Evolutionary conservation across 1,140 invertebrate genomes (phyloP).

Genomic region (Tetramorium parvispinum): DNA sequence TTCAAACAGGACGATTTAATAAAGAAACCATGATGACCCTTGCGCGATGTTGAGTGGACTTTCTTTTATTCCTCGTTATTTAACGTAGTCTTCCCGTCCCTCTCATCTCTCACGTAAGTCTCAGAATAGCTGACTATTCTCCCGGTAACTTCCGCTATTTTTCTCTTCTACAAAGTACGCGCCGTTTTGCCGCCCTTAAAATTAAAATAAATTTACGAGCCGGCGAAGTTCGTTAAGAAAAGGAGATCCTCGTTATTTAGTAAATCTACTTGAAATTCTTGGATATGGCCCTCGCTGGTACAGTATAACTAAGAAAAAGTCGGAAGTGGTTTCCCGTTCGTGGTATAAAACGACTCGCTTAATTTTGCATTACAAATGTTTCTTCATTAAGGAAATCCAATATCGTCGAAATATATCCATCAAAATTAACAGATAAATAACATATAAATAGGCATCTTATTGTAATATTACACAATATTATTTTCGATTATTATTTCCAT

Average conservation of each 20-base stretch:
- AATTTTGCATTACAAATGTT: slow-evolving; percentile 64
- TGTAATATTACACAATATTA: background rate
- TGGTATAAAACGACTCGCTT: slow-evolving; percentile 46
- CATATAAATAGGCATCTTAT: background rate
- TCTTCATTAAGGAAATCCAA: slow-evolving; percentile 45
- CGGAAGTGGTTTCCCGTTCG: slow-evolving; percentile 34
- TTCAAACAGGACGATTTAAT: slow-evolving; percentile 36
- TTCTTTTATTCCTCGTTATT: slow-evolving; percentile 38
- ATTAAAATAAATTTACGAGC: slow-evolving; percentile 75
- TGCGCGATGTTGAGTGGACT: slow-evolving; percentile 13
- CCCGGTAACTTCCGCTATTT: slow-evolving; percentile 46
- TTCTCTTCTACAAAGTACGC: slow-evolving; percentile 37
- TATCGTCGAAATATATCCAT: background rate
- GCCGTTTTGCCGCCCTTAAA: slow-evolving; percentile 53
- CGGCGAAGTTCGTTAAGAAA: slow-evolving; percentile 54
- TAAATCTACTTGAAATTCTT: slow-evolving; percentile 74
- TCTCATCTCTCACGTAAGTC: slow-evolving; percentile 39
- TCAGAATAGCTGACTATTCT: slow-evolving; percentile 45
- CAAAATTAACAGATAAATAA: background rate
- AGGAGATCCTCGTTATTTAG: slow-evolving; percentile 63
- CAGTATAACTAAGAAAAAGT: slow-evolving; percentile 26
- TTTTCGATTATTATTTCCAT: background rate
- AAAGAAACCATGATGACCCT: slow-evolving; percentile 20
- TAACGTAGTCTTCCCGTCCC: background rate
- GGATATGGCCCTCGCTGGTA: slow-evolving; percentile 52